Evolutionary conservation across 1,140 invertebrate species (phyloP).

Genomic region (Centruroides sculpturatus): DNA sequence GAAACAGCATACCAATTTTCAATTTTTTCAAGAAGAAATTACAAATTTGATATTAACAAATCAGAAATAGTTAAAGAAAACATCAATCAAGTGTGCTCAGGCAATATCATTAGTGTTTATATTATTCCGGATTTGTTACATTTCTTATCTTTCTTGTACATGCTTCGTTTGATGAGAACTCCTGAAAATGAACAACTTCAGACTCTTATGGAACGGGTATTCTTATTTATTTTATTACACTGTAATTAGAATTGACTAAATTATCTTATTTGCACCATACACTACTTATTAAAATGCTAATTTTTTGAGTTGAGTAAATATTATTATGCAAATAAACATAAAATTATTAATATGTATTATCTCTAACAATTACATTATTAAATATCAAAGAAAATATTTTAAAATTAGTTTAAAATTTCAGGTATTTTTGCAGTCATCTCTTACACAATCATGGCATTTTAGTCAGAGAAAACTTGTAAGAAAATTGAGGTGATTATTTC

Average conservation of each 20-base stretch:
- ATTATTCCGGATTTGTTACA: slow-evolving; percentile 15
- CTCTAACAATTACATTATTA: neutral
- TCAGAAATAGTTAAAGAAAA: neutral
- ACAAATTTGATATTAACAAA: neutral
- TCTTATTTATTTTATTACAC: neutral
- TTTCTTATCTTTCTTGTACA: slow-evolving; percentile 8
- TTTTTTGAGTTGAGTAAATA: too few relatives aligned
- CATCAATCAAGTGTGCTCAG: neutral
- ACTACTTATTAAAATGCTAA: too few relatives aligned
- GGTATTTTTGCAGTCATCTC: neutral
- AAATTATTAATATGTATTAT: too few relatives aligned
- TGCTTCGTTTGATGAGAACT: slow-evolving; percentile 8
- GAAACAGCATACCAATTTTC: too few relatives aligned
- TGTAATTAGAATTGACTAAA: neutral
- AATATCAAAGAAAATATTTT: neutral
- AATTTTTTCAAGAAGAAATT: too few relatives aligned
- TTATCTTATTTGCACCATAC: neutral
- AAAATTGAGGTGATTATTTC: neutral
- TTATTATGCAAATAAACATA: too few relatives aligned
- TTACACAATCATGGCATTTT: neutral
- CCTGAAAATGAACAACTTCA: slow-evolving; percentile 14
- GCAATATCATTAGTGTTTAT: slow-evolving; percentile 4
- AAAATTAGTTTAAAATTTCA: neutral
- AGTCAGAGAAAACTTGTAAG: neutral
- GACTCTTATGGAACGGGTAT: slow-evolving; percentile 14